Conservation (phyloP, 2,888 invertebrate species). For the Arge pagana region DNA sequence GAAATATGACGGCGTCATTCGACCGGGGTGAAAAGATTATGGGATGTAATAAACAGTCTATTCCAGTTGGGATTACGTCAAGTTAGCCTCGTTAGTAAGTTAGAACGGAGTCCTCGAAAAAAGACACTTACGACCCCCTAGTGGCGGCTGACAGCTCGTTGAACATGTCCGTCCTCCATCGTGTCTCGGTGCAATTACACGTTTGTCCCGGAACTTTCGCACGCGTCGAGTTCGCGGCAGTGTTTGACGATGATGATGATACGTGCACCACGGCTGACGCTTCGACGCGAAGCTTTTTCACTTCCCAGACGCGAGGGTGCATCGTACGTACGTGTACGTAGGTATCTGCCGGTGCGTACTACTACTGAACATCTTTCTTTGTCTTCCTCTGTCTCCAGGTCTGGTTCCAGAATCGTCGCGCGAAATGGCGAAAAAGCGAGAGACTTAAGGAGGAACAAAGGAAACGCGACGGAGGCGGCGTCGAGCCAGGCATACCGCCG, state of each 20-base stretch:
- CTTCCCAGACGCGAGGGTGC: no score
- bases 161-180: constrained; percentile 49
- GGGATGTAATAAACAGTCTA: constrained; percentile 52
- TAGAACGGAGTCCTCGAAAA: constrained; percentile 47
- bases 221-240: no score
- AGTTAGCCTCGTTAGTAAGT: constrained; percentile 57
- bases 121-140: constrained; percentile 41
- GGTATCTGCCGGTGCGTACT: no score
- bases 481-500: constrained; percentile 60
- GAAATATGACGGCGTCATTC: no score
- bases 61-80: constrained; percentile 57
- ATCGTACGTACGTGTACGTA: no score
- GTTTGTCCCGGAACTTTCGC: no score
- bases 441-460: constrained; percentile 89
- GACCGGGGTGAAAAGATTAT: constrained; percentile 34
- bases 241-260: no score
- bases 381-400: constrained; percentile 64
- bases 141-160: constrained; percentile 53
- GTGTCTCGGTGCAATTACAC: constrained; percentile 9
- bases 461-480: constrained; percentile 76
- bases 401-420: constrained; percentile 91
- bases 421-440: constrained; percentile 92
- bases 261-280: no score
- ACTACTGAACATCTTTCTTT: constrained; percentile 2
- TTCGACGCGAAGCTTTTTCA: no score